Base-by-base conservation (phyloP, 2,113 vertebrate species). In the Cynoglossus semilaevis region DNA sequence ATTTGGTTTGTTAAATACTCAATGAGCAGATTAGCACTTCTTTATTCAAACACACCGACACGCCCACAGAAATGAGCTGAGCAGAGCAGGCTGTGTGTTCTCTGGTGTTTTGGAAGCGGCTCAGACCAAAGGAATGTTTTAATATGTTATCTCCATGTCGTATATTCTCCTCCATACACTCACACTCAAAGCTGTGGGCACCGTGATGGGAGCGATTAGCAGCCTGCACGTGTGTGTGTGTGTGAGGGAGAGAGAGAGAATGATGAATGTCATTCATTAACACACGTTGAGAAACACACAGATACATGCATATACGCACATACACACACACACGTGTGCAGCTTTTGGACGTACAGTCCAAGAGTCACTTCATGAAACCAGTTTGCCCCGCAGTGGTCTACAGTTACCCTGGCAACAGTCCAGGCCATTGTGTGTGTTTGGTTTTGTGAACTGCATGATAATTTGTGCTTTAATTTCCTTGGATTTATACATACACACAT, bases 341-440 rank as follows among this genome's bases (percentile, higher is more conserved):
- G 71, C 76, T 84, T 79, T 84, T 80, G 80, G 70, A 84, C 79
- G 70, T 48, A 49, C 69, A 41, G 35, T 72, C 82, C 84, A 80
- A 77, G 82, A 93, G 92, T 93, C 58, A 82, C 87, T 94, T 93
- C 91, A 93, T 95, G 92, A 94, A 94, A 92, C 93, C 92, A 94
- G 92, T 93, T 92, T 93, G 92, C 87, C 68, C 52, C 88, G 1
- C 88, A 92, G 93, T 94, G 94, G 93, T 95, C 93, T 91, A 85
- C 73, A 0, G 94, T 97, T 96, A 88, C 93, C 94, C 90, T 94
- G 92, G 94, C 93, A 95, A 96, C 95, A 0, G 90, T 91, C 91
- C 92, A 91, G 91, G 90, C 89, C 87, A 84, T 5, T 43, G 41
- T 14, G 41, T 51, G 50, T 15, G 43, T 16, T 15, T 18, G 89